phyloP scores from a whole-genome alignment of 2,113 vertebrate genomes.

The Phylloscopus trochilus region DNA sequence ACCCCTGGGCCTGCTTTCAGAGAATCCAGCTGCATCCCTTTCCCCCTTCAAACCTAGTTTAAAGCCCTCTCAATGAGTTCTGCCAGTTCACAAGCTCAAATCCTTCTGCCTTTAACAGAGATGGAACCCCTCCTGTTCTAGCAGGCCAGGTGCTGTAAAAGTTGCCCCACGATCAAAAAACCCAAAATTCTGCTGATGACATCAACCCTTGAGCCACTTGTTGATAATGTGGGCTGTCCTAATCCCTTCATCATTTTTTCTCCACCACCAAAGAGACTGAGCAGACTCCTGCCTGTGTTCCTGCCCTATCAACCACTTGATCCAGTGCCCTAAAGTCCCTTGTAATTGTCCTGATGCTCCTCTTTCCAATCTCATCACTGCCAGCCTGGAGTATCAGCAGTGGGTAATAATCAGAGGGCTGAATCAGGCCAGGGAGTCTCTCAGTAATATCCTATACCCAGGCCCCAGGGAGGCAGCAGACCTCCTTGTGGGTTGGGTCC shows the following conservation, averaged over 20 bases:
- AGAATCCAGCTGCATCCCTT: not conserved
- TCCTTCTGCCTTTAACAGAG: not conserved
- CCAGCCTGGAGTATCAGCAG: not conserved
- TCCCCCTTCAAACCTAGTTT: not conserved
- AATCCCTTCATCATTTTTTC: not conserved
- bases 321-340: not conserved
- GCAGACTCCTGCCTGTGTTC: not conserved
- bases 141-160: not conserved
- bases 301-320: not conserved
- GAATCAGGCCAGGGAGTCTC: too few relatives aligned
- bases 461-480: not conserved
- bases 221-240: not conserved
- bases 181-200: not conserved
- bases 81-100: not conserved
- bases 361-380: not conserved
- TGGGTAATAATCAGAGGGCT: not conserved
- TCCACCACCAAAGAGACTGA: not conserved
- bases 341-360: too few relatives aligned
- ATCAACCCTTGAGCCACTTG: not conserved
- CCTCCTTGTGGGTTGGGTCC: not conserved
- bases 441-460: fast-evolving
- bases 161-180: too few relatives aligned
- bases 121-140: not conserved
- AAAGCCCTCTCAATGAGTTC: not conserved
- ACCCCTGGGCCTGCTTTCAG: not conserved